Evolutionary conservation across 2,113 vertebrate genomes (phyloP), one percentile per base, ranked within the genome.

Genomic region (Semicossyphus pulcher): DNA sequence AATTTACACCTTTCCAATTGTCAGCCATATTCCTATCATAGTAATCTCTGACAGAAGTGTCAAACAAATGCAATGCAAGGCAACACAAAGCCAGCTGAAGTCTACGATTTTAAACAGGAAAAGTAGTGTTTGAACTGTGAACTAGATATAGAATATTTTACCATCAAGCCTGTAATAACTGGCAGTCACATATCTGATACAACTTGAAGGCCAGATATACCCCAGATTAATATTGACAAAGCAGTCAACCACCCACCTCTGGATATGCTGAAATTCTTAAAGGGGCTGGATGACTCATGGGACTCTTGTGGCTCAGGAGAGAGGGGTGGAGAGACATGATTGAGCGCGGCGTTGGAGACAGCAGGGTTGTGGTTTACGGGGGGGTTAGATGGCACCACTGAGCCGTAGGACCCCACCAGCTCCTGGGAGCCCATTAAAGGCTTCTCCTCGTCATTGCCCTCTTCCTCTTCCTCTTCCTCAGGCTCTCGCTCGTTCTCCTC

Each of bases 381-480:
- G 0, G 34, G 59, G n/a, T 78, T 53, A 1, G 66, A 37, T 2
- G 20, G 16, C 21, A 83, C 51, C 47, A 91, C 73, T 0, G 93
- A 89, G 47, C 93, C 87, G 3, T 94, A 94, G 7, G 93, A 90
- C 2, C 84, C 92, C 10, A 34, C 28, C 32, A 88, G 51, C 66
- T 93, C 93, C 54, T 83, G 77, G 29, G 88, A 81, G 7, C 14
- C 29, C 58, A 94, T 90, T 25, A 95, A 69, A 0, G 91, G 92
- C 65, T 91, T 86, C 18, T 10, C 87, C 63, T 93, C 93, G 0
- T 89, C 88, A 2, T 84, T 42, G 5, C 81, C 3, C 7, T 80
- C 83, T n/a, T 87, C 81, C 8, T 62, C 71, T 0, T 21, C 18
- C 4, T 85, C 80, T 32, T 78, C 78, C 20, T 2, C 23, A 18